Evolutionary conservation across 2,888 invertebrate genomes (phyloP), one percentile per base, ranked within the genome.

Genomic region (Liopterus haemorrhoidalis): DNA sequence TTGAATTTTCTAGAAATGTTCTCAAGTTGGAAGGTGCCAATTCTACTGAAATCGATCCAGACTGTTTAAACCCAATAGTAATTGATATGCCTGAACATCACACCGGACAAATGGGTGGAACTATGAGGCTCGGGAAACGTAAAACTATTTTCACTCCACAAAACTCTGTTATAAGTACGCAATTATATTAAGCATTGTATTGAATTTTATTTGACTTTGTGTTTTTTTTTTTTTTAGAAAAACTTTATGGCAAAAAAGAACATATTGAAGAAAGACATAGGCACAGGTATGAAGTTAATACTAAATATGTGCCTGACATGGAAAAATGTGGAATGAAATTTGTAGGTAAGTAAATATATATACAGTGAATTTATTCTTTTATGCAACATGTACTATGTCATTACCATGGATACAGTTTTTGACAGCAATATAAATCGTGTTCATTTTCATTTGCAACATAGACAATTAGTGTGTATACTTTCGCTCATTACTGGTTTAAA

Each of bases 71-170:
- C 66, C 87, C 90, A 20, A 73, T 96, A 25, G 89, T 99, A 3
- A 88, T 99, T 49, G 96, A 99, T 58, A 99, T 99, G 99, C 96
- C 97, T 0, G 99, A 99, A 69, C 94, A 97, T 67, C 91, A 92
- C 64, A 81, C 84, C 0, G 94, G 91, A 0, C 78, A 85, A 54
- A 79, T 92, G 75, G 99, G 99, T 2, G 99, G 96, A 5, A 99
- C 99, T 0, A 99, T 99, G 99, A 74, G 99, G 47, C 72, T 99
- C 33, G 99, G 99, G n/a, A 88, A 85, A 62, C 79, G 96, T 57
- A 81, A 79, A 47, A 97, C 97, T 0, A 70, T 83, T 27, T 87
- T 99, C 63, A 78, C 79, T 48, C 57, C 65, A 2, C 74, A 75
- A 11, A 60, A 63, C 47, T 73, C 73, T 56, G 66, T 78, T 51